Base-by-base conservation (phyloP, 2,888 invertebrate genomes). In the Lasioglossum lativentre region DNA sequence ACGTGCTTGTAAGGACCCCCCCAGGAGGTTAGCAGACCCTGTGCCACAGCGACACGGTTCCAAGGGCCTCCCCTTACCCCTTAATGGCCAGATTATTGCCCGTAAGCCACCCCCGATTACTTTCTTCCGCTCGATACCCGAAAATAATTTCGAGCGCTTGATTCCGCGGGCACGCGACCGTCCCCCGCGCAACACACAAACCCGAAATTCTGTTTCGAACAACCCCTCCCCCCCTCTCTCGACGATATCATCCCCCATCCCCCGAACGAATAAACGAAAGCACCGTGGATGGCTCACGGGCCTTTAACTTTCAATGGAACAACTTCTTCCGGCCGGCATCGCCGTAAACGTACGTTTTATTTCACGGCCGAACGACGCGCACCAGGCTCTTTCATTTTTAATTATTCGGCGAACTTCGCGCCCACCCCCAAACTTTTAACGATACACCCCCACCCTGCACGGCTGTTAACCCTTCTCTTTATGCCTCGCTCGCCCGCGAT, bases 1-100 rank as follows among this genome's bases (percentile, higher is more conserved):
- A 95, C 94, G 95, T 92, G 94, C 94, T 93, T 94, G 95, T 95
- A 94, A 95, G 94, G 93, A 94, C 93, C 93, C 94, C 93, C 92
- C 91, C 84, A 88, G 91, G 93, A 93, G 89, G 90, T 88, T 90
- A 86, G 82, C 82, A 88, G 89, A 84, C 87, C 88, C 87, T 80
- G 87, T 59, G 79, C 79, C 89, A 83, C 76, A 85, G 80, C 83
- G 82, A 84, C 86, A 63, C 71, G 87, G 77, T 88, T 85, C 81
- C 87, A 86, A 88, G 81, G 87, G 85, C 85, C 86, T 83, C 90
- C 93, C 92, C 93, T 40, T 90, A 86, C 91, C 92, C 90, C 91
- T 92, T 94, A 93, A 94, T 93, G 91, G 94, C 89, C 91, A 92
- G 93, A 94, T 94, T 94, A 94, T 94, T 93, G 93, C 91, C 91